A percentile compares a stretch with the other conserved stretches of the same genome.
Conservation (phyloP, 2,888 invertebrate genomes). For the Dicyrtomina minuta region DNA sequence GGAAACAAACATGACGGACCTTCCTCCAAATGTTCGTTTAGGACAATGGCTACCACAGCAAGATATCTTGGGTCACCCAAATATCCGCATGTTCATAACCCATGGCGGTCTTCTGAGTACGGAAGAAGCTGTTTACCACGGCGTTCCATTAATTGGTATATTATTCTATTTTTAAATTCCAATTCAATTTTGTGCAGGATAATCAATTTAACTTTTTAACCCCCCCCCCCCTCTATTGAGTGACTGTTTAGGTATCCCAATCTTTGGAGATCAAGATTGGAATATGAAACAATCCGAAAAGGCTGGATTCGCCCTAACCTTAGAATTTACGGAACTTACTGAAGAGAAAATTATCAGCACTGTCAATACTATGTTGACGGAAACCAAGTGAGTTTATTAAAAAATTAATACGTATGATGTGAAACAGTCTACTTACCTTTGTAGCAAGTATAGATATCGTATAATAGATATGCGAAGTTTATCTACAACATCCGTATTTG, state of each 20-base stretch:
- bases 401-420: too few relatives aligned
- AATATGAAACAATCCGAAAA: constrained; percentile 11
- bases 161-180: too few relatives aligned
- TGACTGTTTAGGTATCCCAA: constrained; percentile 6
- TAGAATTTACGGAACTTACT: constrained; percentile 6
- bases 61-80: constrained; percentile 59
- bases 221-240: too few relatives aligned
- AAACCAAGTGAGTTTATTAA: too few relatives aligned
- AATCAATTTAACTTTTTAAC: too few relatives aligned
- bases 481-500: too few relatives aligned
- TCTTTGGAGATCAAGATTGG: constrained; percentile 18
- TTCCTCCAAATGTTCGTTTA: not conserved
- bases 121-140: constrained; percentile 65
- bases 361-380: too few relatives aligned
- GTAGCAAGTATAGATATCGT: too few relatives aligned
- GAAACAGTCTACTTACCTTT: too few relatives aligned
- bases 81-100: constrained; percentile 64
- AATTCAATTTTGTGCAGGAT: too few relatives aligned
- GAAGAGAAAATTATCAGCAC: too few relatives aligned
- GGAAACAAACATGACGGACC: not conserved
- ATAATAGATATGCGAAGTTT: too few relatives aligned
- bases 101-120: constrained; percentile 69
- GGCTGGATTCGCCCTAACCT: not conserved
- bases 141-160: constrained; percentile 63
- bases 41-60: constrained; percentile 1